A percentile compares a stretch with the other conserved stretches of the same genome.
Conservation (phyloP, 2,113 vertebrate genomes). For the Bucco capensis region DNA sequence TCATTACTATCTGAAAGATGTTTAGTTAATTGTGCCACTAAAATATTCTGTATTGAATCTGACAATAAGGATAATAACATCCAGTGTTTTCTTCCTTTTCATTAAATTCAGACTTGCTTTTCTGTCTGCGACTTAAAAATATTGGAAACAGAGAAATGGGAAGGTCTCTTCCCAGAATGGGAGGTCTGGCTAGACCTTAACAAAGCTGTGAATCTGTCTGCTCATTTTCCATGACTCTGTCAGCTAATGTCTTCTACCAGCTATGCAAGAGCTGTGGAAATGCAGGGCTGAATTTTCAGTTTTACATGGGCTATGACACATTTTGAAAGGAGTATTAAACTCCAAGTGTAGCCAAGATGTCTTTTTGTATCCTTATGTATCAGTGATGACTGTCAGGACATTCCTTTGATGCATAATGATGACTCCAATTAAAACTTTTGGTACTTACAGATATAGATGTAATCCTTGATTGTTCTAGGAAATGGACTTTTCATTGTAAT, state of each 20-base stretch:
- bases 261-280: background rate
- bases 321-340: background rate
- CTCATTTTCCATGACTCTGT: background rate
- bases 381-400: background rate
- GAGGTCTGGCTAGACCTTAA: background rate
- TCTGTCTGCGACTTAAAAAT: background rate
- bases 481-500: background rate
- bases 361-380: background rate
- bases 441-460: background rate
- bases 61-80: background rate
- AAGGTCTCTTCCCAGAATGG: background rate
- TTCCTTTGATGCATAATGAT: background rate
- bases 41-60: background rate
- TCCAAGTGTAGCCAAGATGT: background rate
- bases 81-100: background rate
- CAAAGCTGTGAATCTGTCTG: background rate
- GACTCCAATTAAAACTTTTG: background rate
- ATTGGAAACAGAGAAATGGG: background rate
- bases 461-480: background rate
- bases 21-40: background rate
- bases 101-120: background rate
- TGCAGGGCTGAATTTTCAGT: background rate
- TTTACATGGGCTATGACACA: background rate
- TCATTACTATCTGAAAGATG: background rate
- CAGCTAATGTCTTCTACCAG: background rate